These are phyloP conservation scores for Gasteruption jaculator DNA, from an alignment of 2,888 invertebrate genomes.

Conservation along the genomic window DNA sequence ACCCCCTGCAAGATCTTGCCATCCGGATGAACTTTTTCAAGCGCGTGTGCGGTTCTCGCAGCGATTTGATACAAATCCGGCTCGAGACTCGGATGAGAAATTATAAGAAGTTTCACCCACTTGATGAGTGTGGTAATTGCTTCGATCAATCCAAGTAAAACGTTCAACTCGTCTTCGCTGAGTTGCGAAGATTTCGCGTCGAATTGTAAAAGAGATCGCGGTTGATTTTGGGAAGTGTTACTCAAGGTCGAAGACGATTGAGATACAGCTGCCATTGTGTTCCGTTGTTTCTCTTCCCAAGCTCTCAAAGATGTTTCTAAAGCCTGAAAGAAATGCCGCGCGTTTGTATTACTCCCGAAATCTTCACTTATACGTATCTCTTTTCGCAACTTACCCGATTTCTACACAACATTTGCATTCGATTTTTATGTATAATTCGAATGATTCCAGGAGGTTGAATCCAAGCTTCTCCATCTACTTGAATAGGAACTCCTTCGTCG, in stretches of 20 bases:
- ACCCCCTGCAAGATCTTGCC: conserved; percentile 76
- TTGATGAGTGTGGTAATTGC: conserved; percentile 83
- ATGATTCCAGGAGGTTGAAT: conserved; percentile 95
- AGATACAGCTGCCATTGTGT: conserved; percentile 48
- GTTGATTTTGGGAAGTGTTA: conserved; percentile 31
- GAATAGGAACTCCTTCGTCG: conserved; percentile 88
- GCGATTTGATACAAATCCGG: conserved; percentile 74
- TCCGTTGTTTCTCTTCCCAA: conserved; percentile 80
- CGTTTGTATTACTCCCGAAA: no score
- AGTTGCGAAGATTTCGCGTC: conserved; percentile 55
- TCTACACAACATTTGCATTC: conserved; percentile 93
- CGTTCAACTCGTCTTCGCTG: conserved; percentile 64
- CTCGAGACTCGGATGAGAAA: conserved; percentile 66
- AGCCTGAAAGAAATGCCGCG: conserved; percentile 52
- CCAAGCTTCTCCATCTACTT: conserved; percentile 98
- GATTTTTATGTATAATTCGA: conserved; percentile 92
- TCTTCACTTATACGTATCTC: no score
- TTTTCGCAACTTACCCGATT: conserved; percentile 61
- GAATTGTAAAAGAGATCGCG: conserved; percentile 40
- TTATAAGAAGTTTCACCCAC: conserved; percentile 66
- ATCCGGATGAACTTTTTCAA: conserved; percentile 75
- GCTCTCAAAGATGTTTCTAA: conserved; percentile 84
- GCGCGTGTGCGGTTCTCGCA: conserved; percentile 63
- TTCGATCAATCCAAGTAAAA: conserved; percentile 77
- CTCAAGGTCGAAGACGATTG: conserved; percentile 39